Evolutionary conservation across 2,888 invertebrate species (phyloP), one percentile per base, ranked within the genome.

Genomic region (Chymomyza procnemis): DNA sequence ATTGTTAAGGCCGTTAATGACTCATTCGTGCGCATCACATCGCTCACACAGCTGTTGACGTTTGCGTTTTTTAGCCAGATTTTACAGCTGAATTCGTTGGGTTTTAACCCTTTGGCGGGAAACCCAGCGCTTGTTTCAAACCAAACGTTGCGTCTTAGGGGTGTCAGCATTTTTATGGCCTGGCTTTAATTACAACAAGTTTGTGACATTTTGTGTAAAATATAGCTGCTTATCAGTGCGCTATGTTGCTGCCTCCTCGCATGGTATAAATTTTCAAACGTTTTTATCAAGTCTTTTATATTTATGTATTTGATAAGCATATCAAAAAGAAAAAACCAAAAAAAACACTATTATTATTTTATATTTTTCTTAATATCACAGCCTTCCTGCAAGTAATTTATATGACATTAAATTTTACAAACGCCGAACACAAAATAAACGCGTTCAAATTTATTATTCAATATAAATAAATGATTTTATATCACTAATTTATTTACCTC

Each of bases 151-250:
- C 22, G 19, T 50, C 19, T 50, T 16, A n/a, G 18, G 50, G 77
- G 79, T 81, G 80, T 79, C 79, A 73, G 75, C 73, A 72, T n/a
- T 79, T 84, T 81, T 81, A 67, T 48, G 48, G 57, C 65, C 65
- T 61, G 71, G 67, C 67, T 84, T 64, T 62, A 81, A 73, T 80
- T 80, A 81, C 80, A 47, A 4, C 14, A 70, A 61, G 64, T 57
- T 56, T 26, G 30, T 56, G 56, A 56, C 30, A 21, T 12, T 21
- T 21, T 1, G 8, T 52, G n/a, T 4, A 18, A 54, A 74, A 78
- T 71, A 71, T 66, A 56, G 79, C 79, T 84, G 79, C 79, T 84
- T 79, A 80, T 80, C 82, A 72, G 84, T n/a, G n/a, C n/a, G 77
- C 85, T 66, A 82, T 71, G 77, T 69, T 70, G 65, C 72, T 76